Percentiles rank a stretch among this genome's conserved stretches.
These are phyloP conservation scores for Shargacucullia verbasci DNA, from an alignment of 2,888 invertebrate genomes.

Conservation along the genomic window DNA sequence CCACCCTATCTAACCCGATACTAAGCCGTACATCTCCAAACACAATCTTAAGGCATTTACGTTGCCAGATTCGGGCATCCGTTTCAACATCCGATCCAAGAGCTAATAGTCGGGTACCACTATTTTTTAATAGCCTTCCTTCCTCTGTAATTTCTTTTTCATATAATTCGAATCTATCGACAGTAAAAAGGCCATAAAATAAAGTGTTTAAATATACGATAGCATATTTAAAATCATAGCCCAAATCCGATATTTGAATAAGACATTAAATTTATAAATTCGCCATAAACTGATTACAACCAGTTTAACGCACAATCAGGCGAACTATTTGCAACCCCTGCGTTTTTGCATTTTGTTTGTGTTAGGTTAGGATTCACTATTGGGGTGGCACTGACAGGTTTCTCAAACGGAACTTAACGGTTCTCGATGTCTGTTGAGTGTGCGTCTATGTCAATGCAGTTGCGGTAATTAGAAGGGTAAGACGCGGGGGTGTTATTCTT, in stretches of 20 bases:
- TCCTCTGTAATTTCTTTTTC: slow-evolving; percentile 5
- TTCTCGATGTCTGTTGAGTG: slow-evolving; percentile 80
- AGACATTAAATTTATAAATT: slow-evolving; percentile 60
- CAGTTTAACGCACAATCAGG: slow-evolving; percentile 80
- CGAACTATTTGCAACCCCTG: slow-evolving; percentile 86
- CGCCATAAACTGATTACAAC: slow-evolving; percentile 68
- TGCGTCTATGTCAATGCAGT: slow-evolving; percentile 61
- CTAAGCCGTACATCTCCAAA: slow-evolving; percentile 66
- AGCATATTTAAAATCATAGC: slow-evolving; percentile 17
- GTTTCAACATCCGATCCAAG: slow-evolving; percentile 67
- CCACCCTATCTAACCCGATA: slow-evolving; percentile 79
- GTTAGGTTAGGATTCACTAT: slow-evolving; percentile 71
- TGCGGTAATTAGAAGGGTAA: slow-evolving; percentile 82
- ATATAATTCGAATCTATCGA: slow-evolving; percentile 7
- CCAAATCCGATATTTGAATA: slow-evolving; percentile 46
- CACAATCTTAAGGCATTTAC: slow-evolving; percentile 62
- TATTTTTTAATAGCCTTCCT: slow-evolving; percentile 33
- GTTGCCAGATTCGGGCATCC: slow-evolving; percentile 67
- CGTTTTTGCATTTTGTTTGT: slow-evolving; percentile 73
- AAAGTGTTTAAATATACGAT: slow-evolving; percentile 9
- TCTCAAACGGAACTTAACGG: slow-evolving; percentile 87
- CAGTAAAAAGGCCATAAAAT: slow-evolving; percentile 21
- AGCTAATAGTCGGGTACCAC: slow-evolving; percentile 41
- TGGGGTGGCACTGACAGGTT: slow-evolving; percentile 77
- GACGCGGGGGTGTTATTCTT: slow-evolving; percentile 84